These are phyloP conservation scores for Lycocorax pyrrhopterus DNA, from an alignment of 2,113 vertebrate genomes.

Conservation along the genomic window DNA sequence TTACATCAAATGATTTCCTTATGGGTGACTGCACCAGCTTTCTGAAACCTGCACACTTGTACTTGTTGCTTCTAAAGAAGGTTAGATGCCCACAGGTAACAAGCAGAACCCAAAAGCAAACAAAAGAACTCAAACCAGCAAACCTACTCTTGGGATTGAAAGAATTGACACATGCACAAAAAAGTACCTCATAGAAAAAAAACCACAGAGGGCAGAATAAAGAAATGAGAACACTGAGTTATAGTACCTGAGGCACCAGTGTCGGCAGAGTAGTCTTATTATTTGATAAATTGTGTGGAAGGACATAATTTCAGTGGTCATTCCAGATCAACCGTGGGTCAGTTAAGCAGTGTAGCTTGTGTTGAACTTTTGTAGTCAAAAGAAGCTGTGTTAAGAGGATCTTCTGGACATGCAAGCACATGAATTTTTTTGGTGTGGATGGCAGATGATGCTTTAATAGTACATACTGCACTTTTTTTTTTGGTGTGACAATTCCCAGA, in stretches of 20 bases:
- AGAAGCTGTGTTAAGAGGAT: not conserved
- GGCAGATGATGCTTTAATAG: not conserved
- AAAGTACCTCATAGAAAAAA: not conserved
- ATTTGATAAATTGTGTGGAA: not conserved
- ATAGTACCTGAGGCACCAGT: not conserved
- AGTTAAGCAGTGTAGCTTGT: not conserved
- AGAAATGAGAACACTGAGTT: not conserved
- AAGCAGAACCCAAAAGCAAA: not conserved
- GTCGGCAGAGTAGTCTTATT: not conserved
- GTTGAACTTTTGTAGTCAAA: not conserved
- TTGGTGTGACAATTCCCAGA: not conserved
- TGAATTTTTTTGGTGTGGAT: not conserved
- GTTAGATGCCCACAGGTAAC: not conserved
- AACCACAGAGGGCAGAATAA: not conserved
- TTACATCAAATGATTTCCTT: not conserved
- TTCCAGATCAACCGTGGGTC: not conserved
- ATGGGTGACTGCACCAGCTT: not conserved
- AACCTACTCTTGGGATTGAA: not conserved
- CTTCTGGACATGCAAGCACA: not conserved
- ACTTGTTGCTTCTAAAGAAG: not conserved
- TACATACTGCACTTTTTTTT: too few species aligned
- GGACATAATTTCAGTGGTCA: not conserved
- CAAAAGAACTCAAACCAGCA: not conserved
- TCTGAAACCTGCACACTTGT: not conserved
- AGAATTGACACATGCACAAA: not conserved